phyloP scores from a whole-genome alignment of 2,113 vertebrate genomes.

The Tricholaema leucomelas region DNA sequence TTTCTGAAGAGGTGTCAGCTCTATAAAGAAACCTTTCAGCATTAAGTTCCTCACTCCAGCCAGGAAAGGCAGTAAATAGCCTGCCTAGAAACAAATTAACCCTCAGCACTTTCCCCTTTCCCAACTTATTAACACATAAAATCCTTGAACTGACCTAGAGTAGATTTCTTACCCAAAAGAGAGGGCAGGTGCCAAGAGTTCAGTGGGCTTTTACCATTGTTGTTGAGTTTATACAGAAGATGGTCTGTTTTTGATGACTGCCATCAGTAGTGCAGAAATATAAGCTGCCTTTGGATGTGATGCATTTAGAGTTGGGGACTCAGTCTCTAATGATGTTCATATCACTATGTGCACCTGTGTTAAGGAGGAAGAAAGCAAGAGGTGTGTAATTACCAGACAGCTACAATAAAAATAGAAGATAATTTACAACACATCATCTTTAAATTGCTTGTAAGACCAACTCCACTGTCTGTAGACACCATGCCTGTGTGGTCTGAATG shows the following conservation, averaged over 20 bases:
- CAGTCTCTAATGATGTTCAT: background rate
- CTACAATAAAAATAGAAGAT: background rate
- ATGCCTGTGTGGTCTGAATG: background rate
- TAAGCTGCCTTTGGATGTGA: background rate
- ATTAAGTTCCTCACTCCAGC: background rate
- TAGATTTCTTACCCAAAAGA: background rate
- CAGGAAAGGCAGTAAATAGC: background rate
- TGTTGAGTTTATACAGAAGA: background rate
- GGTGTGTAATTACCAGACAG: background rate
- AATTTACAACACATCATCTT: background rate
- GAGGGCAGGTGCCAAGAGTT: background rate
- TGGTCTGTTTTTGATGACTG: background rate
- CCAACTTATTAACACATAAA: background rate
- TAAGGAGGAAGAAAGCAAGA: background rate
- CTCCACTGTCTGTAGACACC: background rate
- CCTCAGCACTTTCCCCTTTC: background rate
- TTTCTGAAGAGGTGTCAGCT: background rate
- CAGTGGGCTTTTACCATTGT: background rate
- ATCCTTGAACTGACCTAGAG: background rate
- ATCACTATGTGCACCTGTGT: background rate
- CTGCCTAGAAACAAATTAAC: background rate
- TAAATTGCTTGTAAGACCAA: background rate
- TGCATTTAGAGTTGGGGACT: background rate
- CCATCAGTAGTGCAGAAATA: rapidly evolving
- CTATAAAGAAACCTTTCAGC: background rate